Conservation (phyloP, 2,797 vertebrate species). For the Acipenser oxyrinchus region DNA sequence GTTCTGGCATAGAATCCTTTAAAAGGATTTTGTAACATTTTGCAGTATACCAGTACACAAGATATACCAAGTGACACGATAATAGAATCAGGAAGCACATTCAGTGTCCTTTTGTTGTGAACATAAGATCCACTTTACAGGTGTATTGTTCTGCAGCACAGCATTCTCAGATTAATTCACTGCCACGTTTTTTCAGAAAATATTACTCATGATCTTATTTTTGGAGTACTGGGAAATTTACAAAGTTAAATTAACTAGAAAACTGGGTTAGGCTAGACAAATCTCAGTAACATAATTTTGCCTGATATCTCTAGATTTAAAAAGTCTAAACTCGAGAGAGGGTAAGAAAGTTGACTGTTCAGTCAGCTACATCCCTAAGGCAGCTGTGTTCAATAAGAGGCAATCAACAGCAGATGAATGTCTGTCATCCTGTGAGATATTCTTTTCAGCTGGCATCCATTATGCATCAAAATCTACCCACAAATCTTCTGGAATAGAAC, state of each 20-base stretch:
- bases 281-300: slow-evolving; percentile 3
- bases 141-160: too few species aligned
- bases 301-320: slow-evolving; percentile 12
- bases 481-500: slow-evolving; percentile 52
- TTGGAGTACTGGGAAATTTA: background rate
- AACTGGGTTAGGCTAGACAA: slow-evolving; percentile 7
- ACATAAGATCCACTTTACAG: too few species aligned
- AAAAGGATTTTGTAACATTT: too few species aligned
- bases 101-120: too few species aligned
- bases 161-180: too few species aligned
- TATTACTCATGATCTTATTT: background rate
- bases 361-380: slow-evolving; percentile 40
- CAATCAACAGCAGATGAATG: slow-evolving; percentile 38
- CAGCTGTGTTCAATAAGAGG: slow-evolving; percentile 49
- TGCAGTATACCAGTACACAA: too few species aligned
- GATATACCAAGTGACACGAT: too few species aligned
- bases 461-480: slow-evolving; percentile 49
- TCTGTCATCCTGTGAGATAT: slow-evolving; percentile 41
- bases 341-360: slow-evolving; percentile 29
- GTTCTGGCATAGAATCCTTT: too few species aligned
- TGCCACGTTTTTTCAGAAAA: background rate
- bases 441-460: slow-evolving; percentile 47
- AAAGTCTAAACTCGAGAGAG: slow-evolving; percentile 3
- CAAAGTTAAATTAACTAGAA: slow-evolving; percentile 16
- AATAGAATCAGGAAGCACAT: too few species aligned